Evolutionary conservation across 2,113 vertebrate species (phyloP).

Genomic region (Picathartes gymnocephalus): DNA sequence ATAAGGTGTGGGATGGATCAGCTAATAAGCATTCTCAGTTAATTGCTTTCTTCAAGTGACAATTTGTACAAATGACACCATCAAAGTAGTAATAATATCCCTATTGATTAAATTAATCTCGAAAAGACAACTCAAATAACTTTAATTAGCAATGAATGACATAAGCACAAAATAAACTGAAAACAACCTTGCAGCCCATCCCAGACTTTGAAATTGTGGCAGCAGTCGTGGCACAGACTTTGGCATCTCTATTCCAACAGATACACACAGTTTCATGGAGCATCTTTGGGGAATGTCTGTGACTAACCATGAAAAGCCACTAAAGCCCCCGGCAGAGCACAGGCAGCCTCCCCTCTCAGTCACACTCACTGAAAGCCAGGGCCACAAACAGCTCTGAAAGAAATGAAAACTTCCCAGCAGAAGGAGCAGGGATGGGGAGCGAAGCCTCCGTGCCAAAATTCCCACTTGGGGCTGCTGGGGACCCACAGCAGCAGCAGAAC

Average conservation of each 20-base stretch:
- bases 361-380: neutral
- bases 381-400: neutral
- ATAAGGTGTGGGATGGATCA: conserved; percentile 43
- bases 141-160: conserved; percentile 57
- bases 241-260: neutral
- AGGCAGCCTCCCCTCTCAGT: neutral
- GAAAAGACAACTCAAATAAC: conserved; percentile 32
- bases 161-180: neutral
- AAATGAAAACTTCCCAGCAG: neutral
- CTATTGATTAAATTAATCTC: conserved; percentile 68
- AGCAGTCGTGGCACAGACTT: neutral
- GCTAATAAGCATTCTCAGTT: conserved; percentile 53
- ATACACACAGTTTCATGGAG: neutral
- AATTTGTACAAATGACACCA: conserved; percentile 61
- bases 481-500: neutral
- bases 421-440: neutral
- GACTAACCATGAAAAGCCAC: neutral
- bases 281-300: neutral
- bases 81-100: conserved; percentile 66
- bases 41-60: conserved; percentile 60
- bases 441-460: neutral
- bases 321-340: neutral
- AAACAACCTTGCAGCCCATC: conserved; percentile 8
- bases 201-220: neutral
- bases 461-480: neutral